Base-by-base conservation (phyloP, 2,797 vertebrate species). In the Pyrocephalus nanus region DNA sequence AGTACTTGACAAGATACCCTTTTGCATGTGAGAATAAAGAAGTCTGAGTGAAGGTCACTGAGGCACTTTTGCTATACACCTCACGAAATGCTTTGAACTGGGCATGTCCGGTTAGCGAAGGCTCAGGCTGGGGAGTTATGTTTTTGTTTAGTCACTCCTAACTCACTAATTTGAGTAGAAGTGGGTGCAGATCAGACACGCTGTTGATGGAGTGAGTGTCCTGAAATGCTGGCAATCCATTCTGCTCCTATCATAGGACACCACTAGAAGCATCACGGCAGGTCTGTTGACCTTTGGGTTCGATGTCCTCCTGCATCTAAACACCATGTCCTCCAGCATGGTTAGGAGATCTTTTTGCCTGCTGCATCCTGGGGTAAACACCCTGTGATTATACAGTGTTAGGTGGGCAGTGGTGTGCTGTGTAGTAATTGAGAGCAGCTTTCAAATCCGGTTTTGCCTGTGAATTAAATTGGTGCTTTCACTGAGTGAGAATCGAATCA, bases 371-470 rank as follows among this genome's bases (percentile, higher is more conserved):
- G 62, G 50, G 55, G 23, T 88, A 38, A 86, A 2, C 53, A 86
- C 55, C 82, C 73, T 76, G 60, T 92, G 82, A 76, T 92, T 95
- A 91, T 58, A 43, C 34, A 6, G 27, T 91, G 92, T 72, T 16
- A 30, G 93, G 82, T 93, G 91, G 95, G 79, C 92, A 96, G 57
- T 19, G 42, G 25, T 78, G 88, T 78, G 60, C 77, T 64, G 23
- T 38, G 62, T 15, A 12, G 66, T 83, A 84, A 86, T 55, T 83
- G 82, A 71, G 73, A 88, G 76, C 91, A 92, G 67, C 86, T 94
- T 95, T 78, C 70, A 32, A 90, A 90, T 91, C 95, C 43, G 6
- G 94, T 92, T 96, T 86, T 92, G 85, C 94, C 88, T 93, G 95
- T 92, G 81, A 91, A 79, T 84, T 75, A 73, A 88, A 81, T 60